These are phyloP conservation scores for Cephalopterus ornatus DNA, from an alignment of 2,113 vertebrate genomes.

Conservation along the genomic window DNA sequence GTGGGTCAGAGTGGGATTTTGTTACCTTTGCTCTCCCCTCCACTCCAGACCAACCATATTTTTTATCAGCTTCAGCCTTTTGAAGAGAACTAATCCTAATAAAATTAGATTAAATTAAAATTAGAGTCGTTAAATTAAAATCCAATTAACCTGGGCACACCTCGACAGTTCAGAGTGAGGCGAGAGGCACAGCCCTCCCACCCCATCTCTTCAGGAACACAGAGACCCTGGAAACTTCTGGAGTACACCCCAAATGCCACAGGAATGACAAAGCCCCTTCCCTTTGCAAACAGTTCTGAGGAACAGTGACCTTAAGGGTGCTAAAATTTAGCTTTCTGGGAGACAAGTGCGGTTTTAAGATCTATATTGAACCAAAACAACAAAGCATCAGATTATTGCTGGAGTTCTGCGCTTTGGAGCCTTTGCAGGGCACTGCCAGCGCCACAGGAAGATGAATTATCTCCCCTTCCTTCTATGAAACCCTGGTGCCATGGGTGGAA, in stretches of 20 bases:
- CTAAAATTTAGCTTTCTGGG: fast-evolving
- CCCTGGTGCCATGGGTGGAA: not conserved
- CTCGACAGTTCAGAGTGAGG: not conserved
- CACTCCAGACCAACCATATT: fast-evolving
- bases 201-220: not conserved
- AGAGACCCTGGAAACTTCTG: not conserved
- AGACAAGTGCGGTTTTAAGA: not conserved
- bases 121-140: not conserved
- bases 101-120: too few species aligned
- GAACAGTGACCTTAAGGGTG: fast-evolving
- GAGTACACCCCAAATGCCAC: not conserved
- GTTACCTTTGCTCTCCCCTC: not conserved
- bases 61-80: not conserved
- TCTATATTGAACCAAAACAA: not conserved
- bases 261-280: not conserved
- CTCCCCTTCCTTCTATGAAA: not conserved
- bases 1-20: fast-evolving
- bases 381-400: not conserved
- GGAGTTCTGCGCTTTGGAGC: not conserved
- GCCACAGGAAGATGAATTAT: not conserved
- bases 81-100: not conserved
- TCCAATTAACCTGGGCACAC: not conserved
- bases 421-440: not conserved
- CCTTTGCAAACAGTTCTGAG: not conserved
- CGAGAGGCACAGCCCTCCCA: not conserved